Conservation (phyloP, 1,140 invertebrate species). For the Branchinecta lynchi region DNA sequence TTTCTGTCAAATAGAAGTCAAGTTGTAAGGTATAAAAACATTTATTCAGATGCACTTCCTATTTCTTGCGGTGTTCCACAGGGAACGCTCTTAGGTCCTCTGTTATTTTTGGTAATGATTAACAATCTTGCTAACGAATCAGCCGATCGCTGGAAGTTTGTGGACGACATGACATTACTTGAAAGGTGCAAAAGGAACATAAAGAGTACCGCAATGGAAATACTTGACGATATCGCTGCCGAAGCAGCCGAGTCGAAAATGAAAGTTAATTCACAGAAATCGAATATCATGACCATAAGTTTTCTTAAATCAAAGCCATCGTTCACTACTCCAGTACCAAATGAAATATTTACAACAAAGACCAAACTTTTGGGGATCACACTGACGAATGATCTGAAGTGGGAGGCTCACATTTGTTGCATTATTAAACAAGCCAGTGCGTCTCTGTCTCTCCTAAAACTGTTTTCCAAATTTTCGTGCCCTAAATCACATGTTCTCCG, state of each 20-base stretch:
- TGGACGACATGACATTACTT: not conserved
- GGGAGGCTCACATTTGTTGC: too few species aligned
- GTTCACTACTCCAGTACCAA: too few species aligned
- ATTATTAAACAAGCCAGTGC: too few species aligned
- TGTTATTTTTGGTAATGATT: constrained; percentile 11
- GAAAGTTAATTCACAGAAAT: too few species aligned
- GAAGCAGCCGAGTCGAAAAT: not conserved
- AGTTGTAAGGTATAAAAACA: not conserved
- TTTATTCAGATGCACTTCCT: constrained; percentile 6
- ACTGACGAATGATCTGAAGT: too few species aligned
- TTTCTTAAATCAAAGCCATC: too few species aligned
- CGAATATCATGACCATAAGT: too few species aligned
- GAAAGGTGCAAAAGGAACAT: not conserved
- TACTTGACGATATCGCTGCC: not conserved
- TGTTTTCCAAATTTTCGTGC: too few species aligned
- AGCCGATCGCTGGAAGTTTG: constrained; percentile 6
- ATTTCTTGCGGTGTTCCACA: not conserved
- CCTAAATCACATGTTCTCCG: not conserved
- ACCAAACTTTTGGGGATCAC: too few species aligned
- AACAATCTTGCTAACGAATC: constrained; percentile 11
- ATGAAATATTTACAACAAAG: too few species aligned
- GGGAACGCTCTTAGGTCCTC: not conserved
- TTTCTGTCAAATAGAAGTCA: constrained; percentile 2
- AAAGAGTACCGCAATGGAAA: not conserved
- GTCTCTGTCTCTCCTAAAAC: too few species aligned